phyloP scores from a whole-genome alignment of 2,797 vertebrate genomes.

The Esox masquinongy region DNA sequence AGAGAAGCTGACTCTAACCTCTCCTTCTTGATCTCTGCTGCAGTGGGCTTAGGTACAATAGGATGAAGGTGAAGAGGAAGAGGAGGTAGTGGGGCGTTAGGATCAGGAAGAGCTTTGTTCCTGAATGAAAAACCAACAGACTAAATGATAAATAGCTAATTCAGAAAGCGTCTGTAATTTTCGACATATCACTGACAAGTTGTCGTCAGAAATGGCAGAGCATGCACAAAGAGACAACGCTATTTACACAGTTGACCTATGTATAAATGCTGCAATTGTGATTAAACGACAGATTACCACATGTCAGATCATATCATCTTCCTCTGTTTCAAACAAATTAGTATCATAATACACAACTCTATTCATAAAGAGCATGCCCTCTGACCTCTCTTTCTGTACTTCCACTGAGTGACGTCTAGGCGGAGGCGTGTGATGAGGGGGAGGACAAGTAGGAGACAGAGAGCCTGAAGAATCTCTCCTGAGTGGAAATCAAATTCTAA shows the following conservation, averaged over 20 bases:
- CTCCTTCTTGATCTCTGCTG: conserved; percentile 47
- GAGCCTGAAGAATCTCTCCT: conserved; percentile 70
- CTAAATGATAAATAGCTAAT: not conserved
- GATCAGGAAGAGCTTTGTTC: conserved; percentile 67
- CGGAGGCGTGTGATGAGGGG: conserved; percentile 35
- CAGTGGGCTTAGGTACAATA: conserved; percentile 54
- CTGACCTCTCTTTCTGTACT: conserved; percentile 75
- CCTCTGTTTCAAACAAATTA: not conserved
- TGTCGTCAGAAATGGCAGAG: not conserved
- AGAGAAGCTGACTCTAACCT: conserved; percentile 10
- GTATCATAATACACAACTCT: not conserved
- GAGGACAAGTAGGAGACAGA: conserved; percentile 39
- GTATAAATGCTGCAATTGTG: not conserved
- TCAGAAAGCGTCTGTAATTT: not conserved
- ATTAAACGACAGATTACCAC: not conserved
- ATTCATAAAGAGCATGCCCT: not conserved
- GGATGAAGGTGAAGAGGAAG: conserved; percentile 73
- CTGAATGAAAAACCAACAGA: conserved; percentile 55
- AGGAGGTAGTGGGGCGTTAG: conserved; percentile 68
- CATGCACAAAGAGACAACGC: not conserved
- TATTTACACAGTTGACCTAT: not conserved
- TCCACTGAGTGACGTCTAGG: conserved; percentile 60
- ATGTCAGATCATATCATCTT: not conserved
- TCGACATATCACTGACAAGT: not conserved
- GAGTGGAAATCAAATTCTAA: conserved; percentile 52